A percentile compares a stretch with the other conserved stretches of the same genome.
phyloP scores from a whole-genome alignment of 2,797 vertebrate species.

The Lacerta bilineata region DNA sequence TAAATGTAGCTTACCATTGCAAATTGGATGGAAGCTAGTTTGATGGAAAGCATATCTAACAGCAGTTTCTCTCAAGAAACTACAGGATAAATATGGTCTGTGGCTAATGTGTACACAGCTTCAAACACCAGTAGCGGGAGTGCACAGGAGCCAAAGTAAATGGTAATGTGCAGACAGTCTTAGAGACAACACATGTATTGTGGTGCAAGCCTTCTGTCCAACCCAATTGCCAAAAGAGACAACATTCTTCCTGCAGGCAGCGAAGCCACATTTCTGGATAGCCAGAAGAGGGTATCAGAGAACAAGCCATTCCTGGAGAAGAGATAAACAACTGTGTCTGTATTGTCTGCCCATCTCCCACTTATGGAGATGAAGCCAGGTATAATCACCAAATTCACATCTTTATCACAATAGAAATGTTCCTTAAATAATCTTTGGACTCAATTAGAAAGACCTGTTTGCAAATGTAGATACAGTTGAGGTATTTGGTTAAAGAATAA shows the following conservation, averaged over 20 bases:
- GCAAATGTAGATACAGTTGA: background rate
- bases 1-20: too few relatives aligned
- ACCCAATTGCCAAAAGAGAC: background rate
- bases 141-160: too few relatives aligned
- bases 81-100: too few relatives aligned
- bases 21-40: too few relatives aligned
- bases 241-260: background rate
- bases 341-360: background rate
- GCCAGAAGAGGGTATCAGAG: slow-evolving; percentile 64
- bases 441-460: background rate
- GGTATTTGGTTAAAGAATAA: too few relatives aligned
- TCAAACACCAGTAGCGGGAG: too few relatives aligned
- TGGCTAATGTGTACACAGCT: too few relatives aligned
- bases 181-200: too few relatives aligned
- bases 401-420: background rate
- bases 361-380: background rate
- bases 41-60: too few relatives aligned
- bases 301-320: slow-evolving; percentile 29
- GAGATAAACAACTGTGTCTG: accelerated
- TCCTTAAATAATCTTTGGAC: background rate
- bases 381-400: background rate
- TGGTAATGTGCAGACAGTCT: too few relatives aligned
- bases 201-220: background rate
- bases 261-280: slow-evolving; percentile 24
- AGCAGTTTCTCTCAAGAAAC: too few relatives aligned